These are phyloP conservation scores for Triops longicaudatus DNA, from an alignment of 1,140 invertebrate genomes.

Conservation along the genomic window DNA sequence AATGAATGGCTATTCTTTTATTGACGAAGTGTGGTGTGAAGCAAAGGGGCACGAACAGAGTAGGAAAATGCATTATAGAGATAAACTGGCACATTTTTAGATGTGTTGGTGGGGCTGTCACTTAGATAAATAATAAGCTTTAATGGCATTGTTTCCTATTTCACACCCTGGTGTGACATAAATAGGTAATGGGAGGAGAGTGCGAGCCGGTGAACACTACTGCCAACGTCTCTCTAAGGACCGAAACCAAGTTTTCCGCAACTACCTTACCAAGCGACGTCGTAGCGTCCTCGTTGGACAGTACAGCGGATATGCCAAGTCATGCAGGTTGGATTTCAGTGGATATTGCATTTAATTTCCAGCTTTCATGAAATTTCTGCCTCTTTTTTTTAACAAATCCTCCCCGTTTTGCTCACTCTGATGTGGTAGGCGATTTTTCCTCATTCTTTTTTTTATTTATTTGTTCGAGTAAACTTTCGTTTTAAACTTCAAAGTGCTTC, in stretches of 20 bases:
- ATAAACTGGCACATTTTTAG: neutral
- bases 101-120: neutral
- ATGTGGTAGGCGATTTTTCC: neutral
- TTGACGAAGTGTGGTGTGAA: neutral
- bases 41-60: neutral
- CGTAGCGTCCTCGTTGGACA: neutral
- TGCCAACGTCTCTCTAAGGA: neutral
- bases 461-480: neutral
- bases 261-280: neutral
- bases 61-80: neutral
- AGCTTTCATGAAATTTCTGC: too few relatives aligned
- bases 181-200: neutral
- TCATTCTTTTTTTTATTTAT: neutral
- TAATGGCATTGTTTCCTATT: neutral
- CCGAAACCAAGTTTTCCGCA: neutral
- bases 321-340: neutral
- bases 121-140: neutral
- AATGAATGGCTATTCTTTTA: neutral
- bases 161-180: neutral
- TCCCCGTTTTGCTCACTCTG: too few relatives aligned
- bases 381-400: too few relatives aligned
- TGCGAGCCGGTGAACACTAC: neutral
- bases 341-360: too few relatives aligned
- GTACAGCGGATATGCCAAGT: neutral
- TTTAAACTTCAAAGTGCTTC: neutral